phyloP scores from a whole-genome alignment of 2,113 vertebrate genomes.

The Gymnocephalus cernua region DNA sequence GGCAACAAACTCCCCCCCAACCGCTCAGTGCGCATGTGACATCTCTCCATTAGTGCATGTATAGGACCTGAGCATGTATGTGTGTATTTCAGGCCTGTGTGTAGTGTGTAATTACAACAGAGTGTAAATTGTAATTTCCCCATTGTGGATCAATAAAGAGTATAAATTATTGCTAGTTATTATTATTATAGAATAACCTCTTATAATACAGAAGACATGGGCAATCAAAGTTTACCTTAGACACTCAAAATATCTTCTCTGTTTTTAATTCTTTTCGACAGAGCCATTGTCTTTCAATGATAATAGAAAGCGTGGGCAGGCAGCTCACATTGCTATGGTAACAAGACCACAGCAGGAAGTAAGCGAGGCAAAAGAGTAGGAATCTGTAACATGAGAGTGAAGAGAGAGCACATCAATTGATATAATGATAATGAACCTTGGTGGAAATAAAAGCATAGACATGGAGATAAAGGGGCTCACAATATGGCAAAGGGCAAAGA shows the following conservation, averaged over 20 bases:
- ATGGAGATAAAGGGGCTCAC: neutral
- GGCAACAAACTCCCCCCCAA: too few species aligned
- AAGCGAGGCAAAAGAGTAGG: conserved; percentile 15
- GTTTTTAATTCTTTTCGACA: neutral
- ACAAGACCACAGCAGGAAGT: conserved; percentile 45
- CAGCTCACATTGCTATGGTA: conserved; percentile 43
- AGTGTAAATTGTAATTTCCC: too few species aligned
- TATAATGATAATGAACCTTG: neutral
- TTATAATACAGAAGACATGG: neutral
- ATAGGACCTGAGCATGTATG: too few species aligned
- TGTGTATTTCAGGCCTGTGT: too few species aligned
- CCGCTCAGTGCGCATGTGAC: too few species aligned
- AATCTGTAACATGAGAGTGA: conserved; percentile 33
- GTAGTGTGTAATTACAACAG: too few species aligned
- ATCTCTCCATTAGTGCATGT: too few species aligned
- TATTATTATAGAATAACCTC: neutral
- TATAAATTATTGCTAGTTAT: too few species aligned
- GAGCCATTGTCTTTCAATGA: conserved; percentile 23
- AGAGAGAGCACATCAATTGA: neutral
- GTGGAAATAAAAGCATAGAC: conserved; percentile 7
- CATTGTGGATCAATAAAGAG: too few species aligned
- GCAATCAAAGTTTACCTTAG: conserved; percentile 15
- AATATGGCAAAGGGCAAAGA: neutral
- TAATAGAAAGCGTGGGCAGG: conserved; percentile 36
- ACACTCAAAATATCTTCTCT: neutral